Conservation (phyloP, 1,140 invertebrate species). For the Kradibia gibbosae region DNA sequence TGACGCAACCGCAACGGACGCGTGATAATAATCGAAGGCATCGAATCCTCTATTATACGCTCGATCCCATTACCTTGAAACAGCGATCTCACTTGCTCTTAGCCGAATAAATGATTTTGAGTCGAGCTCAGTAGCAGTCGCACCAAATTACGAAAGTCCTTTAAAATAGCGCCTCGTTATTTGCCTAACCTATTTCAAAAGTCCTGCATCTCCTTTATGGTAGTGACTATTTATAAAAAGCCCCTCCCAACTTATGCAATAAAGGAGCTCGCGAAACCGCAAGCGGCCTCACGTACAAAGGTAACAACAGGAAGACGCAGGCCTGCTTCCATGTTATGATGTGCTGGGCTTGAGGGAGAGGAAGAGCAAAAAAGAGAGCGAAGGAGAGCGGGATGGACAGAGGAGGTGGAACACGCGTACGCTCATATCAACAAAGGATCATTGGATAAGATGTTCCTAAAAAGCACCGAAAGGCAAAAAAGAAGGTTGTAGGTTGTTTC, state of each 20-base stretch:
- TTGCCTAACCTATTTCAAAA: not conserved
- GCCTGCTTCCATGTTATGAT: too few species aligned
- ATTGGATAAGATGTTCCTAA: not conserved
- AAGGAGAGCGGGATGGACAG: not conserved
- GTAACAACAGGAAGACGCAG: not conserved
- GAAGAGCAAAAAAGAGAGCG: too few species aligned
- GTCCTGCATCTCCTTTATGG: too few species aligned
- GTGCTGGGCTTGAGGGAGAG: too few species aligned
- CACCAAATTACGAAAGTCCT: too few species aligned
- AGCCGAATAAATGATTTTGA: too few species aligned
- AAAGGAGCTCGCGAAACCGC: slow-evolving; percentile 6
- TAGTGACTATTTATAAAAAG: slow-evolving; percentile 3
- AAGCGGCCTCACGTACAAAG: not conserved
- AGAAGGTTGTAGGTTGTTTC: slow-evolving; percentile 23
- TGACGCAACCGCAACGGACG: too few species aligned
- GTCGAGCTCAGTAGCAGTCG: too few species aligned
- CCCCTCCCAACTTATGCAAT: not conserved
- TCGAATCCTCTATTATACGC: too few species aligned
- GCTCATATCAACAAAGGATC: slow-evolving; percentile 25
- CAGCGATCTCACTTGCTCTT: too few species aligned
- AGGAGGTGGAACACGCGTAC: not conserved
- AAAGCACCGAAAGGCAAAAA: not conserved
- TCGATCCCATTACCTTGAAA: too few species aligned
- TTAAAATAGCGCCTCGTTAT: not conserved
- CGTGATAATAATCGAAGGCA: not conserved